Base-by-base conservation (phyloP, 2,888 invertebrate species). In the Nowickia ferox region DNA sequence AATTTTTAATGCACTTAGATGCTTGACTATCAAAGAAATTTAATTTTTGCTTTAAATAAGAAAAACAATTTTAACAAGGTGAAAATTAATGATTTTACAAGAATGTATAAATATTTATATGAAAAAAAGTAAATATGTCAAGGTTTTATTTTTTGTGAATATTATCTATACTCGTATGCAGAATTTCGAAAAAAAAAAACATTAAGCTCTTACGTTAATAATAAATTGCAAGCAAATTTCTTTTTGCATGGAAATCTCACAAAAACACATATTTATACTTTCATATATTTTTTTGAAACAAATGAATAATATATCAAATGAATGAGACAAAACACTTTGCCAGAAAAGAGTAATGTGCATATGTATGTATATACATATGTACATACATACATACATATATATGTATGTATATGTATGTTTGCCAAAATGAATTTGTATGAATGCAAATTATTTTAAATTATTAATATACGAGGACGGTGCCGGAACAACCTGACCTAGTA, bases 41-140 rank as follows among this genome's bases (percentile, higher is more conserved):
- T 11, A 13, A 46, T 38, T 46, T 65, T 57, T 22, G 46, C 65
- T 72, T 79, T 22, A 53, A 63, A 63, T 30, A 55, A 55, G 46
- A 65, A 72, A 79, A 71, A 63, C 53, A 61, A 83, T 84, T 82
- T 74, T 66, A 86, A 79, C 87, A 87, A 86, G 88, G 87, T 87
- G 86, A 87, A 86, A 84, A 79, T 85, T 81, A 87, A 84, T 87
- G 86, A 84, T 87, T 83, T 86, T 86, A 83, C 86, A 83, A 79
- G 83, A 79, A 78, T 83, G 55, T 59, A 66, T 83, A 77, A 66
- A 72, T 65, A 72, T 83, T 77, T 77, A 59, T 66, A 78, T 65
- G 59, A 63, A 61, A 75, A 77, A 68, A 63, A 82, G 13, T 71
- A 86, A 80, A 86, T 86, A 86, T 86, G 86, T 86, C 86, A 86